These are phyloP conservation scores for Mus spicilegus DNA, from an alignment of 2,113 vertebrate species.

Conservation along the genomic window DNA sequence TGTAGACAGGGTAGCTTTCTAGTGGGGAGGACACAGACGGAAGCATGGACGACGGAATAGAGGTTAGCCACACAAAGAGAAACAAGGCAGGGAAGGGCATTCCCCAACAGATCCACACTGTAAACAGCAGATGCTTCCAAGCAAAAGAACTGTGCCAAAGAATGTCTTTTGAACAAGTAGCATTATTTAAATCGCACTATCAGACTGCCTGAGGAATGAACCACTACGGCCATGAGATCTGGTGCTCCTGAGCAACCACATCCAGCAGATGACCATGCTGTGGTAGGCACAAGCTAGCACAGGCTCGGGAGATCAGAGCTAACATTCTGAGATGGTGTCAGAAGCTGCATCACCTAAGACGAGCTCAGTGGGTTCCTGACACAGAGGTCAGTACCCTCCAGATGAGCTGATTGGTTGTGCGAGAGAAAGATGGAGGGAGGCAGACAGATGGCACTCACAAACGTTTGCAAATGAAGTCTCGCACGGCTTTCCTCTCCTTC, in stretches of 20 bases:
- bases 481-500: neutral
- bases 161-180: neutral
- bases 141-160: neutral
- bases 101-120: neutral
- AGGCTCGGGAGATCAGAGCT: neutral
- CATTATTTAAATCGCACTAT: neutral
- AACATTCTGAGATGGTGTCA: conserved; percentile 24
- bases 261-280: fast-evolving
- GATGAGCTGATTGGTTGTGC: conserved; percentile 6
- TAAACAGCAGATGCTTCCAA: neutral
- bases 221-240: neutral
- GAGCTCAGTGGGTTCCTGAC: conserved; percentile 36
- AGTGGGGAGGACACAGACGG: neutral
- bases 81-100: neutral
- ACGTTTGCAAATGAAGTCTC: neutral
- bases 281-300: neutral
- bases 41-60: neutral
- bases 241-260: too few relatives aligned
- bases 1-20: fast-evolving
- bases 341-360: conserved; percentile 12
- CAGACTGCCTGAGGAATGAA: neutral
- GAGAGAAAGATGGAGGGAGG: neutral
- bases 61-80: neutral
- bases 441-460: neutral
- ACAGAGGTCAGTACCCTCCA: neutral